Conservation (phyloP, 2,888 invertebrate genomes). For the Acleris sparsana region DNA sequence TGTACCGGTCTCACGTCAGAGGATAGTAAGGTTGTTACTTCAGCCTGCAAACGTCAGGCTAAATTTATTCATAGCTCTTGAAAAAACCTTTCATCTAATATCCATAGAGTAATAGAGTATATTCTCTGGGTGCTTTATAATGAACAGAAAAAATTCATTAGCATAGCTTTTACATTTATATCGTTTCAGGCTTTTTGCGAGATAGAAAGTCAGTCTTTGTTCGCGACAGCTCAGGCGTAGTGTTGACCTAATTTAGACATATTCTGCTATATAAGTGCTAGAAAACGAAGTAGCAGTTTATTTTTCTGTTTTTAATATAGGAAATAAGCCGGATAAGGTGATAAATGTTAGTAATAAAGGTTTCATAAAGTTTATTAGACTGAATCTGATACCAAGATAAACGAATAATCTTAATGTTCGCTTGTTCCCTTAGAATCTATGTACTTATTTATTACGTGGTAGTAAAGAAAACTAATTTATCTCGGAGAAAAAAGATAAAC, state of each 20-base stretch:
- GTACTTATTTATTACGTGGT: neutral
- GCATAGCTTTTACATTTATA: constrained; percentile 33
- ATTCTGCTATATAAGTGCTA: neutral
- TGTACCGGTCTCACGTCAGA: too few species aligned
- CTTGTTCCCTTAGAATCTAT: neutral
- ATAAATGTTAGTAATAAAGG: too few species aligned
- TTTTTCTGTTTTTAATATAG: too few species aligned
- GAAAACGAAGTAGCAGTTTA: neutral
- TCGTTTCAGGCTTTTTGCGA: constrained; percentile 14
- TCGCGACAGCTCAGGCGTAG: constrained; percentile 24
- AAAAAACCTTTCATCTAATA: neutral
- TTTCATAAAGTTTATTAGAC: too few species aligned
- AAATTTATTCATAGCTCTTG: constrained; percentile 3
- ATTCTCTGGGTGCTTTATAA: neutral
- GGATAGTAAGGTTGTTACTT: too few species aligned
- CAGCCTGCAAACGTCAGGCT: neutral
- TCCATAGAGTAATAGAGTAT: neutral
- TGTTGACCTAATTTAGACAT: constrained; percentile 30
- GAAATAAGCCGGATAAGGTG: too few species aligned
- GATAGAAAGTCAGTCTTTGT: constrained; percentile 24
- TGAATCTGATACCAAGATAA: too few species aligned
- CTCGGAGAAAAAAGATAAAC: constrained; percentile 12
- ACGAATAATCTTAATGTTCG: neutral
- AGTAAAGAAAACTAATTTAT: constrained; percentile 17
- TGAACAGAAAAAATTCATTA: constrained; percentile 6